A percentile compares a stretch with the other conserved stretches of the same genome.
phyloP scores from a whole-genome alignment of 1,140 invertebrate species.

The Drosophila mayri region DNA sequence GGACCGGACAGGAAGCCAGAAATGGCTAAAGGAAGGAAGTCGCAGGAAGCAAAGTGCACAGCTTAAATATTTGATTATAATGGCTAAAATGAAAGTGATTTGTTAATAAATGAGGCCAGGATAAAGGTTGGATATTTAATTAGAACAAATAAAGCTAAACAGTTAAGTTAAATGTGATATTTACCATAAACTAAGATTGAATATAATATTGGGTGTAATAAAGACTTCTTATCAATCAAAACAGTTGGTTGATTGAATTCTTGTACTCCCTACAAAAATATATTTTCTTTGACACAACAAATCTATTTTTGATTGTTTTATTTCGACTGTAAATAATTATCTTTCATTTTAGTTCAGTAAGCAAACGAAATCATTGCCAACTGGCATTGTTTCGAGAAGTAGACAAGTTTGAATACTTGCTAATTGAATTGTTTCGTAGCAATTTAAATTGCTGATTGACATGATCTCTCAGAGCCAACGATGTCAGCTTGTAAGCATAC shows the following conservation, averaged over 20 bases:
- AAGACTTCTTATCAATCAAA: too few species aligned
- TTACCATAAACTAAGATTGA: too few species aligned
- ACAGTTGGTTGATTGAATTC: not conserved
- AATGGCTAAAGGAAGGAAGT: slow-evolving; percentile 9
- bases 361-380: slow-evolving; percentile 14
- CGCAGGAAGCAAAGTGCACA: not conserved
- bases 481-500: slow-evolving; percentile 6
- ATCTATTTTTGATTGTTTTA: not conserved
- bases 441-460: slow-evolving; percentile 27
- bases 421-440: slow-evolving; percentile 43
- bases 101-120: not conserved
- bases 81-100: slow-evolving; percentile 5
- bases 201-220: not conserved
- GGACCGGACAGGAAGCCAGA: slow-evolving; percentile 14
- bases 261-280: not conserved
- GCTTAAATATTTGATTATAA: slow-evolving; percentile 36
- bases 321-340: slow-evolving; percentile 6
- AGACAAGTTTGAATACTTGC: slow-evolving; percentile 8
- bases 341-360: slow-evolving; percentile 16
- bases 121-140: not conserved
- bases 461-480: slow-evolving; percentile 7
- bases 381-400: slow-evolving; percentile 5
- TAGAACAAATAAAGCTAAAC: not conserved
- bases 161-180: not conserved
- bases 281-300: not conserved